Base-by-base conservation (phyloP, 2,888 invertebrate species). In the Heliconius aoede region DNA sequence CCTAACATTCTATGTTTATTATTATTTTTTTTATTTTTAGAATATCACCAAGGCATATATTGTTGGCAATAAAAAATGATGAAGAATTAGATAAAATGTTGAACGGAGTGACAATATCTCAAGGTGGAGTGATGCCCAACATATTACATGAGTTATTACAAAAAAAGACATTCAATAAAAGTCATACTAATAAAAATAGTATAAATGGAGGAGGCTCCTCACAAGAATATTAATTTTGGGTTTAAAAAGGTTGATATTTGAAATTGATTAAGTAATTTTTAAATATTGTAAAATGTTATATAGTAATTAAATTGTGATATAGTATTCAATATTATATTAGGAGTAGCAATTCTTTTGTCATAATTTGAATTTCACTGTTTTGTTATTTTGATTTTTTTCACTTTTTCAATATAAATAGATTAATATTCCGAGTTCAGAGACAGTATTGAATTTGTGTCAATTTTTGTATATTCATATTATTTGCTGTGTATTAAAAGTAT, bases 111-210 rank as follows among this genome's bases (percentile, higher is more conserved):
- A 97, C 97, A 26, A 97, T 98, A 86, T 96, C 97, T 32, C 97
- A 98, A 89, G 98, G 98, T 78, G 98, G 98, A 83, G 98, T 98
- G 0, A 88, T 98, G 85, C 97, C 98, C 0, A 96, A 97, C 85
- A 97, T 97, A 82, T 96, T 97, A 84, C 95, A 97, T 4, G 95
- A 96, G 24, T 91, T 97, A 2, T 86, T 97, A 78, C 97, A 97
- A 0, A 97, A 97, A 91, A 97, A 96, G 84, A 95, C 96, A 24
- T 30, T 62, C 13, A 72, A 62, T 21, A 76, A 76, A 51, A 73
- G 30, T 28, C 75, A 76, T n/a, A 51, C 21, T n/a, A 75, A 76
- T 51, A 67, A 46, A 13, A 69, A 3, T 28, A 68, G 3, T 32
- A 4, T 64, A 40, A 67, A 51, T 58, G 30, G 28, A 8, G 65